Evolutionary conservation across 2,797 vertebrate species (phyloP), one percentile per base, ranked within the genome.

Genomic region (Bothrops alternatus): DNA sequence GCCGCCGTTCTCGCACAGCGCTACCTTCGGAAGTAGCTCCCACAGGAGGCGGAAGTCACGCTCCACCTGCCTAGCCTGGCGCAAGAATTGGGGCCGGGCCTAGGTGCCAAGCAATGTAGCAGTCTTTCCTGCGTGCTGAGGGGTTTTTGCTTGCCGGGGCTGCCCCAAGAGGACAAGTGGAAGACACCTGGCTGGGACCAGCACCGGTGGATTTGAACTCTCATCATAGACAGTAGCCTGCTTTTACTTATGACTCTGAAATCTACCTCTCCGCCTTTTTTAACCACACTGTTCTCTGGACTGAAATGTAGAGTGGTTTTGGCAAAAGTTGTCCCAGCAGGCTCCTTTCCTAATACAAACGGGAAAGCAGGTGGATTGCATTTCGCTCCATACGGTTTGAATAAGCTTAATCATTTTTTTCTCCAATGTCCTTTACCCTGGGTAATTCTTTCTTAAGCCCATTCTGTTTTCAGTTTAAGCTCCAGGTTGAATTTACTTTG

Each of bases 251-350:
- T 96, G 97, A 98, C 97, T 98, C 98, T 97, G 98, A 98, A 98
- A 99, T 99, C 98, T 98, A 99, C 98, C 99, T 99, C 99, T 99
- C 96, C 98, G 98, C 98, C 97, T 98, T 98, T 98, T 97, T 97
- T 98, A 97, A 97, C 97, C 97, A 93, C 95, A 96, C 97, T 97
- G 96, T 97, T 96, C 97, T 97, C 97, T 98, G 98, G 98, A 98
- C 98, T 96, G 97, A 98, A 97, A 97, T 95, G 96, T 97, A 98
- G 97, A 96, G 96, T 95, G 6, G 91, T 93, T 89, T 11, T 90
- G 42, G 93, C 94, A 73, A 95, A 90, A 93, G 93, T 93, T 82
- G 94, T 50, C 89, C 28, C 57, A 28, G n/a, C 18, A n/a, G 86
- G 90, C 69, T 56, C 32, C 47, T 56, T 50, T 87, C 55, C 96